These are phyloP conservation scores for Akabosia matsudoensis DNA, from an alignment of 1,140 invertebrate genomes.

Conservation along the genomic window DNA sequence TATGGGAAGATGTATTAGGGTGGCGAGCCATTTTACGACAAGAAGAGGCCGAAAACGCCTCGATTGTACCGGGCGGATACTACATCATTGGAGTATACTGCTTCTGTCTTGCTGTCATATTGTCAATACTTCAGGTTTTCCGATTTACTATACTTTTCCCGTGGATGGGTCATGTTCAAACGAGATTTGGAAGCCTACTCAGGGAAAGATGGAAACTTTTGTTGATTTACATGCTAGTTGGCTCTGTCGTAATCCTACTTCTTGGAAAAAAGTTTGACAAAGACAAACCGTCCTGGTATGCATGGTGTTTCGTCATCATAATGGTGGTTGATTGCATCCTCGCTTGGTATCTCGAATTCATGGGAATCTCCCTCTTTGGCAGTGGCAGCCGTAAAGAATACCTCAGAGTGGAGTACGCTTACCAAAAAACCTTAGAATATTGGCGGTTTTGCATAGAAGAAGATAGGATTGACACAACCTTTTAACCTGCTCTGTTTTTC, in stretches of 20 bases:
- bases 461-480: background rate
- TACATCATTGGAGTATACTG: background rate
- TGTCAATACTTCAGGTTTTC: background rate
- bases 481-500: background rate
- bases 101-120: background rate
- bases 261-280: background rate
- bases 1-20: background rate
- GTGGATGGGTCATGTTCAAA: background rate
- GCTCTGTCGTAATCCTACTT: background rate
- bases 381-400: background rate
- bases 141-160: background rate
- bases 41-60: background rate
- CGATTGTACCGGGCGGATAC: background rate
- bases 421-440: background rate
- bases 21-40: background rate
- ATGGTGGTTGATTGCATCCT: too few relatives aligned
- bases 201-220: background rate
- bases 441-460: background rate
- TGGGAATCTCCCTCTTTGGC: too few relatives aligned
- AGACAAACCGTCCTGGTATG: background rate
- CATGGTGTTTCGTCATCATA: background rate
- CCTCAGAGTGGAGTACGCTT: background rate
- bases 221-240: background rate
- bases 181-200: background rate
- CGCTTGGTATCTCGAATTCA: too few relatives aligned